Evolutionary conservation across 1,140 invertebrate species (phyloP).

Genomic region (Drosophila santomea): DNA sequence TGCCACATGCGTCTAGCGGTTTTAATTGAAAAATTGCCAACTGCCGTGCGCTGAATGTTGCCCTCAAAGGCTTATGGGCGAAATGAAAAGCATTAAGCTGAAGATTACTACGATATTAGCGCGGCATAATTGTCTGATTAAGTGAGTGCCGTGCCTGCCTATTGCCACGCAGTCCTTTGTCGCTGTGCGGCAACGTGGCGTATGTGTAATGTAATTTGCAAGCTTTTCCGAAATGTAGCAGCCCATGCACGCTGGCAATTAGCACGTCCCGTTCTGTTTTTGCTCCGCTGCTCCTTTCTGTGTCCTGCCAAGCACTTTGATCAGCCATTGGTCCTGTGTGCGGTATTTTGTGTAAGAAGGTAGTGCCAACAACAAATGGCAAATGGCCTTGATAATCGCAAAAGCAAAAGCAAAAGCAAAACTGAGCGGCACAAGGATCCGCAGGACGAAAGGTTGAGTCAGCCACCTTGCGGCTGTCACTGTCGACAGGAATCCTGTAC

Average conservation of each 20-base stretch:
- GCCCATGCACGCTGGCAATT: constrained; percentile 51
- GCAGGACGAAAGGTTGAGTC: not conserved
- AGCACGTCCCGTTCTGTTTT: constrained; percentile 59
- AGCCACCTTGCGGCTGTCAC: constrained; percentile 6
- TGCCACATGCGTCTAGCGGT: constrained; percentile 3
- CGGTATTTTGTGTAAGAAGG: no score
- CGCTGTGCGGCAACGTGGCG: constrained; percentile 37
- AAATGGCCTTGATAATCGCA: constrained; percentile 23
- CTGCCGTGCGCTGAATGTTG: not conserved
- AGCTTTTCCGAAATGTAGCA: constrained; percentile 27
- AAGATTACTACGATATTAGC: constrained; percentile 75
- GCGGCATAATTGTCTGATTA: constrained; percentile 77
- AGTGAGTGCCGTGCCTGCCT: constrained; percentile 43
- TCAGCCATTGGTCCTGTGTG: constrained; percentile 19
- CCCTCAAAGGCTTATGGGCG: constrained; percentile 38
- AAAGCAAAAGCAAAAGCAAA: no score
- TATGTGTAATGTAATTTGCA: constrained; percentile 70
- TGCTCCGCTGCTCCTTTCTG: constrained; percentile 21
- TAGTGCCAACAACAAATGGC: constrained; percentile 17
- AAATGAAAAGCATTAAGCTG: constrained; percentile 75
- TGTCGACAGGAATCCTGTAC: not conserved
- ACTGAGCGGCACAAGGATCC: no score
- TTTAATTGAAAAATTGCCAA: constrained; percentile 42
- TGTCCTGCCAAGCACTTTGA: constrained; percentile 8
- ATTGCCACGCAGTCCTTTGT: constrained; percentile 5